A percentile compares a stretch with the other conserved stretches of the same genome.
Evolutionary conservation across 1,140 invertebrate genomes (phyloP).

Genomic region (Neodiprion virginianus): DNA sequence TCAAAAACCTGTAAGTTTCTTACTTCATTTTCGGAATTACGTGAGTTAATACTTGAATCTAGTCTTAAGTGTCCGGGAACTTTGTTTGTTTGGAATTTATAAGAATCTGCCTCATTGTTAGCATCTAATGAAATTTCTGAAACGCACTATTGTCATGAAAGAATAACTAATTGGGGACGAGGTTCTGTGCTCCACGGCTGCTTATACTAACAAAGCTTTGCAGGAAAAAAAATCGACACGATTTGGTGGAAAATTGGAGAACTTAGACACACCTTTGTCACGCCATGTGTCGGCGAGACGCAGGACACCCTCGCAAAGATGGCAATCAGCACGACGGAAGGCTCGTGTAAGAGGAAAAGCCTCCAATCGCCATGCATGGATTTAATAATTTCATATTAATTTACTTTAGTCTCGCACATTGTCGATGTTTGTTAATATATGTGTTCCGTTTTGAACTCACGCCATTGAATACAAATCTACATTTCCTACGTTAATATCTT

Average conservation of each 20-base stretch:
- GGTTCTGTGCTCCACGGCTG: slow-evolving; percentile 13
- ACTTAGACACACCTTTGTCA: slow-evolving; percentile 53
- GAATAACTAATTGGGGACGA: background rate
- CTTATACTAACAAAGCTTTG: slow-evolving; percentile 48
- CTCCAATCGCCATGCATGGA: slow-evolving; percentile 33
- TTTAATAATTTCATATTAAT: background rate
- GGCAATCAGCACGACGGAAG: slow-evolving; percentile 59
- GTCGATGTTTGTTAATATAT: slow-evolving; percentile 3
- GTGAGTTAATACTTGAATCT: slow-evolving; percentile 5
- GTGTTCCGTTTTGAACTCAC: background rate
- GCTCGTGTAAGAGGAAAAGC: slow-evolving; percentile 54
- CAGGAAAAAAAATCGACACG: slow-evolving; percentile 50
- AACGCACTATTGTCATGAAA: background rate
- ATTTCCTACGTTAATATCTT: slow-evolving; percentile 10
- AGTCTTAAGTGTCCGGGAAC: slow-evolving; percentile 25
- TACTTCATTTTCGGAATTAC: background rate
- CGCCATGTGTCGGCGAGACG: slow-evolving; percentile 56
- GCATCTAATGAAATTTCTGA: slow-evolving; percentile 16
- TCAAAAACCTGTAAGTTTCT: slow-evolving; percentile 70
- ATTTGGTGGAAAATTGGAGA: slow-evolving; percentile 54
- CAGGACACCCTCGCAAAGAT: slow-evolving; percentile 58
- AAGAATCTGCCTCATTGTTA: too few species aligned
- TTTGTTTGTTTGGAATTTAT: slow-evolving; percentile 21
- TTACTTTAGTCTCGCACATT: background rate
- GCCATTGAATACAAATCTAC: too few species aligned